A percentile compares a stretch with the other conserved stretches of the same genome.
phyloP scores from a whole-genome alignment of 2,888 invertebrate species.

The Lamellibrachia satsuma region DNA sequence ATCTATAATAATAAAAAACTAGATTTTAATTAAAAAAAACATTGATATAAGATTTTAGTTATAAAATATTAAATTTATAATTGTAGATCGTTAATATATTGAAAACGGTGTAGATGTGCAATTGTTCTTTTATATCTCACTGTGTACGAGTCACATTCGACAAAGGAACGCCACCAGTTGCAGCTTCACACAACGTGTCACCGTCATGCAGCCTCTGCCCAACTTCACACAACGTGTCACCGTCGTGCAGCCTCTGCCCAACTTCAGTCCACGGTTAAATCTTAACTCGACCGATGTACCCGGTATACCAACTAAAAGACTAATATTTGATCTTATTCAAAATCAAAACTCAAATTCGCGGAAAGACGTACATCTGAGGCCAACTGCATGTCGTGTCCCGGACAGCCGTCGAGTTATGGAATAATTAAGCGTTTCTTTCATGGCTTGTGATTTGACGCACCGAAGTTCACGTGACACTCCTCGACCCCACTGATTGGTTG shows the following conservation, averaged over 20 bases:
- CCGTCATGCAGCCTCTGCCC: neutral
- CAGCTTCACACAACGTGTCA: slow-evolving; percentile 5
- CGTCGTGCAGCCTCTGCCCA: neutral
- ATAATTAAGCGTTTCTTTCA: neutral
- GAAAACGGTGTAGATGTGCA: neutral
- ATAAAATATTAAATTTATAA: too few species aligned
- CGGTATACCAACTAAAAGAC: neutral
- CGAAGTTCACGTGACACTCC: neutral
- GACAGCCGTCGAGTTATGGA: neutral
- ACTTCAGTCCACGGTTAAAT: neutral
- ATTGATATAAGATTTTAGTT: neutral
- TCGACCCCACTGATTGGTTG: neutral
- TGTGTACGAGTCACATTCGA: slow-evolving; percentile 3
- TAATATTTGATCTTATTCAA: neutral
- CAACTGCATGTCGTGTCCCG: neutral
- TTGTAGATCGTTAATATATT: neutral
- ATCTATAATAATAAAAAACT: neutral
- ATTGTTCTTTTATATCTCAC: neutral
- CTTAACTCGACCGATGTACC: neutral
- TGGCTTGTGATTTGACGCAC: neutral
- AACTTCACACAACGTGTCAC: neutral
- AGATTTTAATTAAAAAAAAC: neutral
- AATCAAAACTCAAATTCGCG: neutral
- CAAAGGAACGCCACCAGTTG: neutral
- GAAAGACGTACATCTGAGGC: neutral